Percentiles rank a stretch among this genome's conserved stretches.
Conservation (phyloP, 2,797 vertebrate species). For the Chrysocyon brachyurus region DNA sequence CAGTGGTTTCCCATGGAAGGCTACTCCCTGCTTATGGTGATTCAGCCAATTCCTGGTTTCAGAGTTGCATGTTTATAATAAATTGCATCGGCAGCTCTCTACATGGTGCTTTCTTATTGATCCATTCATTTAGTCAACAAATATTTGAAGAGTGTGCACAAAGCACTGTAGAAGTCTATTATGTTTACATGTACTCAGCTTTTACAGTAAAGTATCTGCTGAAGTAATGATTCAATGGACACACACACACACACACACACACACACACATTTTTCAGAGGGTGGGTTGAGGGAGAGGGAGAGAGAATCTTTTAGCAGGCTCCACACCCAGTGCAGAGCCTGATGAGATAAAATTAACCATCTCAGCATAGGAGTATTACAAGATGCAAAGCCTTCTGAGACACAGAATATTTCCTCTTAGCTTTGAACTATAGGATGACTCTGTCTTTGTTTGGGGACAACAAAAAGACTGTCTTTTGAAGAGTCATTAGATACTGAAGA, state of each 20-base stretch:
- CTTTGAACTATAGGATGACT: neutral
- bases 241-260: neutral
- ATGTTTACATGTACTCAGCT: neutral
- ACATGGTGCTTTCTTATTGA: neutral
- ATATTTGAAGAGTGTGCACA: neutral
- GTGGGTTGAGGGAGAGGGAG: no score
- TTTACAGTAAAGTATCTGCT: neutral
- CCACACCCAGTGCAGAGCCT: no score
- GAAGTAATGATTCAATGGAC: slow-evolving; percentile 24
- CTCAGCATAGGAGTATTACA: neutral
- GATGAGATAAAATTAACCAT: neutral
- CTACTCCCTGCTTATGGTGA: neutral
- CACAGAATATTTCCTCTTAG: neutral
- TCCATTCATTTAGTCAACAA: slow-evolving; percentile 13
- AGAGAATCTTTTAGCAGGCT: no score
- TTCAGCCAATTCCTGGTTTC: neutral
- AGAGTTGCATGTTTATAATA: neutral
- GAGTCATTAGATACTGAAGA: neutral
- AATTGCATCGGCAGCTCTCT: neutral
- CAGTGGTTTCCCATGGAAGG: neutral
- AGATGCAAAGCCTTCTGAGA: neutral
- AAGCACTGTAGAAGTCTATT: neutral
- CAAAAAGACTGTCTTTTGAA: neutral
- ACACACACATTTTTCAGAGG: no score
- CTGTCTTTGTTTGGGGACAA: neutral